Conservation (phyloP, 2,113 vertebrate species). For the Zootoca vivipara region DNA sequence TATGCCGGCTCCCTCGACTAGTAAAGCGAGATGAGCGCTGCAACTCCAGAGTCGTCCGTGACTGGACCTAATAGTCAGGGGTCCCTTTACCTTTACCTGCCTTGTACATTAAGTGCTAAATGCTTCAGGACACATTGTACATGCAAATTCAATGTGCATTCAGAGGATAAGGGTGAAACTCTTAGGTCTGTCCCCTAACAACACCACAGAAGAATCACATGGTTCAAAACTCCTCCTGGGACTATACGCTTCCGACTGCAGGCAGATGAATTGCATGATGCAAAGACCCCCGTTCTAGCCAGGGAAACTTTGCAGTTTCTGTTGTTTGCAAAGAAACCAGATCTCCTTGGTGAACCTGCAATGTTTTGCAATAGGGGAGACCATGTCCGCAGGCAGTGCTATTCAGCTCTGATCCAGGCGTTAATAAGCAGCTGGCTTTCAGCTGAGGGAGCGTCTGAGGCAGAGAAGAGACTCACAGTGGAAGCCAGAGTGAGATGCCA, state of each 20-base stretch:
- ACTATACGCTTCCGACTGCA: neutral
- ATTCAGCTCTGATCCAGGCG: neutral
- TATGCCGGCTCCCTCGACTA: no score
- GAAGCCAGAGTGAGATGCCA: constrained; percentile 14
- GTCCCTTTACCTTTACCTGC: neutral
- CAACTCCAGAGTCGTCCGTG: no score
- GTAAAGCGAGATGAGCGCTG: no score
- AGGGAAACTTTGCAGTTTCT: neutral
- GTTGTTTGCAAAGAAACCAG: neutral
- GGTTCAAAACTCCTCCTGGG: neutral
- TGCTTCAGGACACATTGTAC: neutral
- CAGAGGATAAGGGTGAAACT: neutral
- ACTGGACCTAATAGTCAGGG: no score
- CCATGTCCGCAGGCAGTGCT: neutral
- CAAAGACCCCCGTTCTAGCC: neutral
- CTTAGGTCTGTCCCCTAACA: no score
- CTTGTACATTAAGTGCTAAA: neutral
- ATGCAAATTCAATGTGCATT: neutral
- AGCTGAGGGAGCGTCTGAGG: neutral
- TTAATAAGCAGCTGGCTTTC: constrained; percentile 31
- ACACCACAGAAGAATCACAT: no score
- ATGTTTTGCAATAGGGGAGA: neutral
- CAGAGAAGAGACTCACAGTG: constrained; percentile 5
- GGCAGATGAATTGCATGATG: neutral
- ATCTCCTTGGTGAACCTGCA: neutral